These are phyloP conservation scores for Beris morrisii DNA, from an alignment of 2,888 invertebrate species.

Conservation along the genomic window DNA sequence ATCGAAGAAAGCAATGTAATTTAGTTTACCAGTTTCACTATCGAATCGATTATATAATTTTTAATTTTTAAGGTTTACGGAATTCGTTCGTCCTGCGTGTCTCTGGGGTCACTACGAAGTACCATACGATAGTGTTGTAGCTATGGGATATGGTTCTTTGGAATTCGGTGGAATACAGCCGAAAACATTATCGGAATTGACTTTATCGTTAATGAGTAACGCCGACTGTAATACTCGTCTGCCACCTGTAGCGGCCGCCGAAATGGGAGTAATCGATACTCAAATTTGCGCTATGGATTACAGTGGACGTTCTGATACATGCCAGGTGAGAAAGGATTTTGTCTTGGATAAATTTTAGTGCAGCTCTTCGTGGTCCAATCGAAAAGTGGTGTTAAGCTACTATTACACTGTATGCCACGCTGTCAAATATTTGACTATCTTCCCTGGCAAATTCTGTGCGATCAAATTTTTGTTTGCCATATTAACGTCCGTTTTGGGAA, in stretches of 20 bases:
- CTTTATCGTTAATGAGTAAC: slow-evolving; percentile 49
- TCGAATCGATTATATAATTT: not conserved
- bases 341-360: too few species aligned
- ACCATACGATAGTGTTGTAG: slow-evolving; percentile 57
- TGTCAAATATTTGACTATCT: too few species aligned
- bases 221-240: slow-evolving; percentile 46
- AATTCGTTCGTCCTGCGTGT: slow-evolving; percentile 61
- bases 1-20: slow-evolving; percentile 21
- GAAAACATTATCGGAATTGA: slow-evolving; percentile 50
- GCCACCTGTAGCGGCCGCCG: slow-evolving; percentile 40
- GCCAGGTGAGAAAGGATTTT: slow-evolving; percentile 47
- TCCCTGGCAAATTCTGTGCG: too few species aligned
- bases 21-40: not conserved
- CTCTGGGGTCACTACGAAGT: slow-evolving; percentile 56
- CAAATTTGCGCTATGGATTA: slow-evolving; percentile 53
- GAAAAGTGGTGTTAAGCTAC: too few species aligned
- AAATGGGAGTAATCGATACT: slow-evolving; percentile 36
- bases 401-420: too few species aligned
- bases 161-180: slow-evolving; percentile 53
- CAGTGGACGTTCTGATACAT: slow-evolving; percentile 49
- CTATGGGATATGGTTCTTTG: slow-evolving; percentile 66
- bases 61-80: slow-evolving; percentile 22
- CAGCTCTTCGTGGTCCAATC: too few species aligned
- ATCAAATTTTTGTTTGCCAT: too few species aligned
- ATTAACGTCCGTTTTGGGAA: too few species aligned